phyloP scores from a whole-genome alignment of 2,797 vertebrate genomes.

The Phoxinus dragarum region DNA sequence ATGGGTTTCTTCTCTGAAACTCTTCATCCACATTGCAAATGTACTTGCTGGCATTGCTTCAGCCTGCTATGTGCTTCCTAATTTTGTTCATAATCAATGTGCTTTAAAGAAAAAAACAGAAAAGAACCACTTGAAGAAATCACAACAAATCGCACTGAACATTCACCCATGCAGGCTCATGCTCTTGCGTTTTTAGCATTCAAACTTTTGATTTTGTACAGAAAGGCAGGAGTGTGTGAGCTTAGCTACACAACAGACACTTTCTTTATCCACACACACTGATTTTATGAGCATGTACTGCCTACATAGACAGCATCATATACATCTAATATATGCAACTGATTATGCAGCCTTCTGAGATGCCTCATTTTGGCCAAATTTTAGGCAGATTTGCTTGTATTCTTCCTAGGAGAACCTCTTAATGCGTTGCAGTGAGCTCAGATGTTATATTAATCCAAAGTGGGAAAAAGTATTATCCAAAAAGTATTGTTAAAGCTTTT shows the following conservation, averaged over 20 bases:
- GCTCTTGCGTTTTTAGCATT: not conserved
- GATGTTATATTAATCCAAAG: not conserved
- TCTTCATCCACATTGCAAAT: not conserved
- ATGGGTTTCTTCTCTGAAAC: conserved; percentile 4
- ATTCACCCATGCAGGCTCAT: not conserved
- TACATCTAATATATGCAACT: conserved; percentile 31
- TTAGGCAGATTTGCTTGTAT: not conserved
- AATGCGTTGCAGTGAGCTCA: not conserved
- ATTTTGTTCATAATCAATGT: conserved; percentile 7
- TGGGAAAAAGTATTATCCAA: not conserved
- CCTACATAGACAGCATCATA: conserved; percentile 34
- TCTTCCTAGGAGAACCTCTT: not conserved
- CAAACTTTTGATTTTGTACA: conserved; percentile 5
- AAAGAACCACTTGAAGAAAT: not conserved
- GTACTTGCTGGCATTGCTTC: conserved; percentile 3
- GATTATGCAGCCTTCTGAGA: conserved; percentile 9
- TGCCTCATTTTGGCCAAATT: conserved; percentile 3
- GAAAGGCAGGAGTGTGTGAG: conserved; percentile 9
- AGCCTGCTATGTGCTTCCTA: conserved; percentile 32
- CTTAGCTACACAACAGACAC: not conserved
- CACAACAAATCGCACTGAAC: conserved; percentile 1
- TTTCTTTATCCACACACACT: conserved; percentile 11
- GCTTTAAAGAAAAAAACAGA: conserved; percentile 6
- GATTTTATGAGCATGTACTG: conserved; percentile 15
- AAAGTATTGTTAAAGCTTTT: not conserved